These are phyloP conservation scores for Heliconius himera DNA, from an alignment of 1,140 invertebrate genomes.

Conservation along the genomic window DNA sequence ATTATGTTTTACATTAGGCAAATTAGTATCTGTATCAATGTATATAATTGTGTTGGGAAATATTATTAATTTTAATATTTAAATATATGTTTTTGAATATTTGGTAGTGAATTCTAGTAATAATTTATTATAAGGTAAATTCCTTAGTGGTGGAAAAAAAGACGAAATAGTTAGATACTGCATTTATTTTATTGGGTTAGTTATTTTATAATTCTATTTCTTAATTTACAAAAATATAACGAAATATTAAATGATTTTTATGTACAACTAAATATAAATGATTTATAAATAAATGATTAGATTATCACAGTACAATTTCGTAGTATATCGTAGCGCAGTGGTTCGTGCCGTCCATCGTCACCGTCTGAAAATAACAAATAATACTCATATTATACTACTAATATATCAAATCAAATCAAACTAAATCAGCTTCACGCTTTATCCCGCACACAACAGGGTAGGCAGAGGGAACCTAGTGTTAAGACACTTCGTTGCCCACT, in stretches of 20 bases:
- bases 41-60: slow-evolving; percentile 24
- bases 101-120: background rate
- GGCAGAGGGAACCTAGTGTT: no score
- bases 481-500: no score
- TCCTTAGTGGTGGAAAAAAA: no score
- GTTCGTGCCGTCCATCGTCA: slow-evolving; percentile 46
- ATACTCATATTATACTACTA: slow-evolving; percentile 3
- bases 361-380: slow-evolving; percentile 47
- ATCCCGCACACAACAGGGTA: no score
- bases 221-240: background rate
- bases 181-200: background rate
- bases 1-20: slow-evolving; percentile 27
- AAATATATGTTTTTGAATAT: background rate
- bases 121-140: background rate
- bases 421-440: no score
- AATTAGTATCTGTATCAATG: slow-evolving; percentile 27
- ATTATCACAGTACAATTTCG: slow-evolving; percentile 43
- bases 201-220: background rate
- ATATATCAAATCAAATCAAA: no score
- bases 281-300: background rate
- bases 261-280: slow-evolving; percentile 5
- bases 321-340: slow-evolving; percentile 48
- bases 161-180: background rate
- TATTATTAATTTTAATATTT: slow-evolving; percentile 16
- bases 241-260: background rate